phyloP scores from a whole-genome alignment of 2,888 invertebrate species.

The Amorpha juglandis region DNA sequence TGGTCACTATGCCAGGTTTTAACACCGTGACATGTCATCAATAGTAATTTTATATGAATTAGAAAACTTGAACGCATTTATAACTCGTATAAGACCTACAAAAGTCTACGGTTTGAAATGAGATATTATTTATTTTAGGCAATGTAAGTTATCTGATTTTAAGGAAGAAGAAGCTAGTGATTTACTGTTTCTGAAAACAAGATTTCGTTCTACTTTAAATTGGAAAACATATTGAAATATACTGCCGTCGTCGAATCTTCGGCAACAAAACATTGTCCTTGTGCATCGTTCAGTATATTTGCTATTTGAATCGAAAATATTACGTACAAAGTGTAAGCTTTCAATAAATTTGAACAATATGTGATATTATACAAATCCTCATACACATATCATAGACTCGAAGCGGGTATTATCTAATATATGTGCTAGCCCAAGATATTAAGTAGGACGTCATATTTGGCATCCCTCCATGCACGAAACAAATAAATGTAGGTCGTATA shows the following conservation, averaged over 20 bases:
- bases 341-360: neutral
- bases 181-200: no score
- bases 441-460: constrained; percentile 20
- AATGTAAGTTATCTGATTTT: no score
- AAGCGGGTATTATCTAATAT: constrained; percentile 12
- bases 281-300: neutral
- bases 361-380: neutral
- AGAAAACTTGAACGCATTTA: no score
- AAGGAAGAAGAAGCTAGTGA: no score
- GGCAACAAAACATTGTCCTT: neutral
- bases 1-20: no score
- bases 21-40: no score
- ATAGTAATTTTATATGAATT: no score
- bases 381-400: constrained; percentile 6
- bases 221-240: no score
- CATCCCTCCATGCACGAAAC: constrained; percentile 32
- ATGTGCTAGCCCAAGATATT: constrained; percentile 11
- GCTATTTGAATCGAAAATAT: neutral
- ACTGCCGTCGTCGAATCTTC: no score
- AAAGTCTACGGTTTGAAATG: no score
- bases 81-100: no score
- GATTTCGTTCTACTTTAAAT: neutral
- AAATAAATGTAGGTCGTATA: constrained; percentile 31
- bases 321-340: neutral
- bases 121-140: no score